Base-by-base conservation (phyloP, 2,797 vertebrate genomes). In the Orestias chungarensis region DNA sequence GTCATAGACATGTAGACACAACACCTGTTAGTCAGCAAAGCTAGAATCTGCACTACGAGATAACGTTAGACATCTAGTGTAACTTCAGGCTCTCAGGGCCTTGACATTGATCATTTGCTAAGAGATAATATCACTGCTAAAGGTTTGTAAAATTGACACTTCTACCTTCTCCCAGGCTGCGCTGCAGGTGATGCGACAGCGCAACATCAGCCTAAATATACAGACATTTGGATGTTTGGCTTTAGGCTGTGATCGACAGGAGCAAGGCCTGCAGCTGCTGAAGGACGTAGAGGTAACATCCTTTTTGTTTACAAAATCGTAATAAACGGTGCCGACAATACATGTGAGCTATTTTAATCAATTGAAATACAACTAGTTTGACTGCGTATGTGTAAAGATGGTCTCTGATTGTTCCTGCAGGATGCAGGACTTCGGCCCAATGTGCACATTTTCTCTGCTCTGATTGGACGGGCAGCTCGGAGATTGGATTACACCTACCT, bases 161-260 rank as follows among this genome's bases (percentile, higher is more conserved):
- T 62, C 23, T 62, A 46, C 66, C 11, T 87, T 12, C 55, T 82
- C 87, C 46, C 89, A 99, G 97, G 93, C 87, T 0, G 50, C 97
- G 79, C 77, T 98, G 86, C 88, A 92, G 23, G 77, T 95, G 72
- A 94, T 99, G 86, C 88, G 83, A 62, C 91, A 96, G 75, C 93
- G 89, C 31, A 88, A 94, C 15, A 59, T 99, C 0, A 82, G 80
- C 0, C 93, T 95, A 9, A 92, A 97, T 57, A 70, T 95, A 1
- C 94, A 95, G 71, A 99, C 97, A 0, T 99, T 97, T 73, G 96
- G 95, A 49, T 91, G 90, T 83, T 87, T 99, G 25, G 97, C 98
- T 0, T 92, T 96, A 1, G 96, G 95, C 66, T 99, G 98, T 82
- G 80, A 27, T 46, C 91, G 0, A 1, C 79, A 91, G 78, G 73